Evolutionary conservation across 2,797 vertebrate species (phyloP), one percentile per base, ranked within the genome.

Genomic region (Alosa sapidissima): DNA sequence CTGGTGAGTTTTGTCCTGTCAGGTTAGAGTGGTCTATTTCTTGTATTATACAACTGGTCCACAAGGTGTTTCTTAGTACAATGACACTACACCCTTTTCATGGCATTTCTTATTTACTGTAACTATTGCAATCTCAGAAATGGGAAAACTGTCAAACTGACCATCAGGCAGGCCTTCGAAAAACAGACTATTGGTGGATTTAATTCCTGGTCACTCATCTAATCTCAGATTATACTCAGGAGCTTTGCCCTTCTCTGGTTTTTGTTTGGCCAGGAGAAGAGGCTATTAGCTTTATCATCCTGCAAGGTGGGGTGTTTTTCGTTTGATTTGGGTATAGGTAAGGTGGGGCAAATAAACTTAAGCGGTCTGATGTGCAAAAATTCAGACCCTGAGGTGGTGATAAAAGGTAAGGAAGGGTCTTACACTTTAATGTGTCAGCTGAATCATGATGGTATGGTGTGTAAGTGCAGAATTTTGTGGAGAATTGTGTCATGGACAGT

Each of bases 21-120:
- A 60, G 33, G 45, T 86, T 28, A 14, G 58, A 81, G 85, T 60
- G 86, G 62, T 49, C 33, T 33, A 55, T 60, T 75, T 72, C 82
- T 24, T 83, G 83, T 36, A 86, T 72, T 10, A 72, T 72, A 72
- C 33, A 33, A 13, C 33, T 41, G 13, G 65, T 41, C 65, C 33
- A 41, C 1, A 72, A 72, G 3, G 28, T 72, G 13, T 72, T 10
- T 36, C 65, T 72, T 19, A 55, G 62, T 13, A 6, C 62, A 33
- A 1, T 62, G 28, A 68, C 11, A 33, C 33, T 14, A 2, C 28
- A 5, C 65, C 13, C 65, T 72, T 72, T 41, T 68, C 28, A 10
- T 33, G 4, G 10, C 28, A 5, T 4, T 36, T 28, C 6, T 65
- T 65, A 11, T 36, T 36, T 36, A 33, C 11, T 13, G 13, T 1